Evolutionary conservation across 2,797 vertebrate genomes (phyloP).

Genomic region (Morelia viridis): DNA sequence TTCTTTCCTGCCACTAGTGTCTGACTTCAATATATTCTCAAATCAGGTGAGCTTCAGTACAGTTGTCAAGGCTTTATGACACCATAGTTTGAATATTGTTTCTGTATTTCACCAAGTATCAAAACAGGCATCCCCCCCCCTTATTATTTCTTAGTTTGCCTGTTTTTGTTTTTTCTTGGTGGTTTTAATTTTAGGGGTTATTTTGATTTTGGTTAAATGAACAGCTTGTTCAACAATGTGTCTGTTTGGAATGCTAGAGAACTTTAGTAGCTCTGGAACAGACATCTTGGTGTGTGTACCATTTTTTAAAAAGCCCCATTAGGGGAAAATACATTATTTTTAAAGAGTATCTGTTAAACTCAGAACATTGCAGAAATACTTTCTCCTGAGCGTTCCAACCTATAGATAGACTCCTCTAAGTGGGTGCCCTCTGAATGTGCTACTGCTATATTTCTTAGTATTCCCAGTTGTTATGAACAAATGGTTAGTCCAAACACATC

Average conservation of each 20-base stretch:
- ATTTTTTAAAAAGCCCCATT: not conserved
- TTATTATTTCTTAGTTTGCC: not conserved
- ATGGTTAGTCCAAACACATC: not conserved
- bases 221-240: not conserved
- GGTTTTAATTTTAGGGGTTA: not conserved
- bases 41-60: not conserved
- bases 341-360: too few relatives aligned
- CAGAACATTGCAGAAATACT: not conserved
- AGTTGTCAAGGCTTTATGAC: fast-evolving
- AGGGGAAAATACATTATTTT: not conserved
- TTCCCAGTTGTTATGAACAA: not conserved
- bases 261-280: not conserved
- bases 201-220: not conserved
- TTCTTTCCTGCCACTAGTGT: not conserved
- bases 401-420: not conserved
- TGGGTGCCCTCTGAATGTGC: not conserved
- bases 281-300: not conserved
- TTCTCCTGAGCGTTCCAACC: not conserved
- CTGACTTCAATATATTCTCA: not conserved
- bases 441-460: not conserved
- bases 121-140: fast-evolving
- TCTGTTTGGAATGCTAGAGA: conserved; percentile 7
- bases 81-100: not conserved
- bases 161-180: not conserved
- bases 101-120: not conserved